Conservation (phyloP, 2,113 vertebrate species). For the Limanda limanda region DNA sequence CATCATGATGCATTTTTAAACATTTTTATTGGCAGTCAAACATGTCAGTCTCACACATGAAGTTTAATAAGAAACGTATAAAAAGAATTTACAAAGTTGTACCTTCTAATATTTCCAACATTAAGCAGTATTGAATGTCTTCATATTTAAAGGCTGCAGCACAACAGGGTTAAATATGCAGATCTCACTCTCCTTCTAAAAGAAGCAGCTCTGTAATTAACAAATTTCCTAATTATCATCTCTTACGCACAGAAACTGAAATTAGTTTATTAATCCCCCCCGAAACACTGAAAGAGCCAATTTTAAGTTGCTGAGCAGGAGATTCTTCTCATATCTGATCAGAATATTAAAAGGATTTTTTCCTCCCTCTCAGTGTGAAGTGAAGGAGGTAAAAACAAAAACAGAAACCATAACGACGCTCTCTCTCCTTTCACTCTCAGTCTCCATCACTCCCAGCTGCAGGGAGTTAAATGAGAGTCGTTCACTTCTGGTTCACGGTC, state of each 20-base stretch:
- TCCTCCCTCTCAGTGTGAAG: not conserved
- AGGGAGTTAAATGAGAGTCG: not conserved
- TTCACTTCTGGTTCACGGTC: not conserved
- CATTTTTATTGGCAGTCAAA: no score
- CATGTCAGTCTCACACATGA: no score
- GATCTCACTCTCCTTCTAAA: not conserved
- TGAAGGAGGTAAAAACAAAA: not conserved
- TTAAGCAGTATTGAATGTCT: not conserved
- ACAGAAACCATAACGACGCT: not conserved
- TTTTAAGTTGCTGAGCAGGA: conserved; percentile 10
- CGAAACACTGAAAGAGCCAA: not conserved
- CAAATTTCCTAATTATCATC: not conserved
- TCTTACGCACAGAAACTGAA: not conserved
- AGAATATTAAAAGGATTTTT: not conserved
- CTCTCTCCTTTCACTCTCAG: not conserved
- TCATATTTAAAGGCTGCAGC: not conserved
- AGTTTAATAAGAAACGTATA: not conserved
- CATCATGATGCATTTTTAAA: no score
- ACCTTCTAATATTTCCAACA: not conserved
- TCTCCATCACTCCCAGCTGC: not conserved
- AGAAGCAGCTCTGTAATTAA: not conserved
- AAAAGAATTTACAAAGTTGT: not conserved
- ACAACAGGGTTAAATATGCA: not conserved
- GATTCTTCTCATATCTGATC: not conserved
- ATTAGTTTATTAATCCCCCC: not conserved